Base-by-base conservation (phyloP, 2,888 invertebrate genomes). In the Anthoptus insignis region DNA sequence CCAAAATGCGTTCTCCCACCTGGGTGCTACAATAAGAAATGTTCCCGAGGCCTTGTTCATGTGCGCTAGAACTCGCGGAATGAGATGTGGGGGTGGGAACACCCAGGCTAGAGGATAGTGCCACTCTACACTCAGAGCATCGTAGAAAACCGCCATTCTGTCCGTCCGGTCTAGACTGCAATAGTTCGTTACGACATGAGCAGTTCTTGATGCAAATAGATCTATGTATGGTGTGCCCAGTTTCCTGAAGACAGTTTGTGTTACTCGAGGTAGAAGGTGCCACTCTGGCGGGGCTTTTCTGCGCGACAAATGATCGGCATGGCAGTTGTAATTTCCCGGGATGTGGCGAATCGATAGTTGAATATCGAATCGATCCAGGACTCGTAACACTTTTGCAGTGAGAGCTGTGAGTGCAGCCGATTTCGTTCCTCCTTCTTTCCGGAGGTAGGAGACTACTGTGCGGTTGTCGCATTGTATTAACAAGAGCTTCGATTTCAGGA, bases 61-160 rank as follows among this genome's bases (percentile, higher is more conserved):
- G 8, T 42, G 42, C 19, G 9, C 9, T 6, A 73, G 42, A 1
- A 71, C 69, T 16, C 64, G 64, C 2, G 72, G 71, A 27, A 71
- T 67, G 2, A 75, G 37, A 2, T 57, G 32, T 6, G 71, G 71
- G n/a, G 73, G 72, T 0, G 71, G 73, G 14, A 75, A 73, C 0
- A 72, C 9, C 72, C 73, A 75, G 0, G 66, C 71, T 0, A 72
- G 64, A 0, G 45, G 32, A 68, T 50, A 72, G 6, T 68, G 16
- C 72, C 75, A 73, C 6, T 47, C 7, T 34, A 49, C 13, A 53
- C 72, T 72, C 70, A 72, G 69, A 0, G 70, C 70, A 19, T 71
- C 42, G 42, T 42, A 19, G 9, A 42, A 42, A 3, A 19, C 9
- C 42, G 59, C 59, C 1, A 39, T 6, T 13, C 29, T 49, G 27